Evolutionary conservation across 2,113 vertebrate species (phyloP).

Genomic region (Tychaedon coryphoeus): DNA sequence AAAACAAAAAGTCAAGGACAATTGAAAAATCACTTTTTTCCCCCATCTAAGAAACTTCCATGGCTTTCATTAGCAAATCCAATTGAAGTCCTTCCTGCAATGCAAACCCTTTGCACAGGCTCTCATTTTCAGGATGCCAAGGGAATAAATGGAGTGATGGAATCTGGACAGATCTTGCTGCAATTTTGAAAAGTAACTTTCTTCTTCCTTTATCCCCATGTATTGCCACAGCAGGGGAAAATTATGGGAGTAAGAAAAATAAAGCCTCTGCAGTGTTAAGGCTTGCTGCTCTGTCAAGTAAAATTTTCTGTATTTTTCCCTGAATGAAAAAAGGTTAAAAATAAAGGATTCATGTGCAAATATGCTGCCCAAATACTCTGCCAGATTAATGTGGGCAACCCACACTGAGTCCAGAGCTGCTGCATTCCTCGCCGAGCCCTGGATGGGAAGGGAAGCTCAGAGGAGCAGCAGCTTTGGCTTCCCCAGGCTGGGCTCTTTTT

Average conservation of each 20-base stretch:
- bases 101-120: neutral
- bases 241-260: neutral
- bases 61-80: neutral
- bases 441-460: neutral
- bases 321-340: neutral
- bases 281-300: neutral
- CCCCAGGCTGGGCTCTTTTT: neutral
- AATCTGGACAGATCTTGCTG: slow-evolving; percentile 6
- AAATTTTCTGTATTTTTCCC: neutral
- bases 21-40: neutral
- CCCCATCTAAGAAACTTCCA: neutral
- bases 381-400: neutral
- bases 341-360: neutral
- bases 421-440: neutral
- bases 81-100: neutral
- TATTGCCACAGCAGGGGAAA: neutral
- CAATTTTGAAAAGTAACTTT: neutral
- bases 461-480: neutral
- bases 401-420: neutral
- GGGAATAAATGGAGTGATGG: neutral
- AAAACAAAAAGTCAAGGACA: neutral
- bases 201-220: neutral
- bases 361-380: neutral
- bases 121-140: neutral
- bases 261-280: neutral